A percentile compares a stretch with the other conserved stretches of the same genome.
phyloP scores from a whole-genome alignment of 2,888 invertebrate genomes.

The Cantharis lateralis region DNA sequence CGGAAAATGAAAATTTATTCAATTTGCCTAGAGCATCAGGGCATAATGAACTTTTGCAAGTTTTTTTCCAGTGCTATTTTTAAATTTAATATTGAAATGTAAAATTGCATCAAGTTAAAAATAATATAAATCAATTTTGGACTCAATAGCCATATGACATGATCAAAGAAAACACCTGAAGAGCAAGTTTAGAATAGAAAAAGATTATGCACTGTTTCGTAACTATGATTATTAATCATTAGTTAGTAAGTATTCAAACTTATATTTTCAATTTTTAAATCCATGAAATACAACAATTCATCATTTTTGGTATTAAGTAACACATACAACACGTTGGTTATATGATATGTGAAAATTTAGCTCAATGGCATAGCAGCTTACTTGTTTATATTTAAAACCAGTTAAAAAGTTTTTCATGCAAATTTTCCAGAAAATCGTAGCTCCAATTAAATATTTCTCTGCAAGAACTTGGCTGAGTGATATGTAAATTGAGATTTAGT shows the following conservation, averaged over 20 bases:
- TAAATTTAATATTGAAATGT: too few relatives aligned
- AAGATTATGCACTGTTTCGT: not conserved
- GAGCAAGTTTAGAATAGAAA: not conserved
- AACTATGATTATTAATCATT: not conserved
- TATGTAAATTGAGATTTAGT: not conserved
- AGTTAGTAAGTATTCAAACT: not conserved
- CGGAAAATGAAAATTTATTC: too few relatives aligned
- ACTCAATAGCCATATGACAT: too few relatives aligned
- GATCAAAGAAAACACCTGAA: too few relatives aligned
- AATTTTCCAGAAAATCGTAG: not conserved
- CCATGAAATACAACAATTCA: not conserved
- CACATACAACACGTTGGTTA: not conserved
- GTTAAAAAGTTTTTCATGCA: not conserved
- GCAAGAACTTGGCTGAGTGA: not conserved
- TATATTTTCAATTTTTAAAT: not conserved
- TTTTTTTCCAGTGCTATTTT: too few relatives aligned
- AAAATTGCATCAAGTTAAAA: too few relatives aligned
- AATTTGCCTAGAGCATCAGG: too few relatives aligned
- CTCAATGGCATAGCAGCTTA: not conserved
- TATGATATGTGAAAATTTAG: not conserved
- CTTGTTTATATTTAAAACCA: not conserved
- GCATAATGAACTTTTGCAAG: too few relatives aligned
- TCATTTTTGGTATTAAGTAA: not conserved
- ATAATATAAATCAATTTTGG: too few relatives aligned
- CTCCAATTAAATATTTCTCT: not conserved